Conservation (phyloP, 1,140 invertebrate genomes). For the Cotesia vestalis region DNA sequence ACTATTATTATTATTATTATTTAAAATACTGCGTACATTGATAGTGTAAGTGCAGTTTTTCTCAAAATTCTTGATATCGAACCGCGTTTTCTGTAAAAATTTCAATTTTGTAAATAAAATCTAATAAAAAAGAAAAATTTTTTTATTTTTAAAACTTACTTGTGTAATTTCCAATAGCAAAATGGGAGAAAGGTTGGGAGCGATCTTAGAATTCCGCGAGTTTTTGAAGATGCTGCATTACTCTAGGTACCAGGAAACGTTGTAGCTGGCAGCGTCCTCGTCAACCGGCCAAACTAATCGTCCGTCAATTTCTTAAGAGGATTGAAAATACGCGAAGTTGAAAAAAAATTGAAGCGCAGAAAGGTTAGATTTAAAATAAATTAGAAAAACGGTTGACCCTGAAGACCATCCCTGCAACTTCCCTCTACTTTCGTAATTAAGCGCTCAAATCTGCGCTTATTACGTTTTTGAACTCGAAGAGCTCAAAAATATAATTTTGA, state of each 20-base stretch:
- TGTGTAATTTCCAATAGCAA: constrained; percentile 36
- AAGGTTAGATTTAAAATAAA: no score
- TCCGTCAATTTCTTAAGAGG: constrained; percentile 43
- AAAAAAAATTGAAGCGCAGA: no score
- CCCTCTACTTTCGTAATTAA: no score
- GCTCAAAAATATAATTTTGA: no score
- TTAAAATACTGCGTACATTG: constrained; percentile 42
- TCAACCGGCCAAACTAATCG: constrained; percentile 48
- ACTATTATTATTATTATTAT: not conserved
- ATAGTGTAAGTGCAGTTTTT: constrained; percentile 48
- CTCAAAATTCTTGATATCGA: constrained; percentile 45
- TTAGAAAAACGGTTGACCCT: no score
- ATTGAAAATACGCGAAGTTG: no score
- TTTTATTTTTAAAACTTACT: constrained; percentile 34
- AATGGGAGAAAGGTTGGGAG: constrained; percentile 5
- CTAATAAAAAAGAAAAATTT: not conserved
- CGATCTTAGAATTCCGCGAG: constrained; percentile 24
- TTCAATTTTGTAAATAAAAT: not conserved
- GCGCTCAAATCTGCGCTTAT: no score
- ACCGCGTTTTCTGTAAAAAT: constrained; percentile 41
- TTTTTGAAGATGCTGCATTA: constrained; percentile 32
- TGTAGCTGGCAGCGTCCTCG: constrained; percentile 42
- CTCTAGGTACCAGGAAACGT: constrained; percentile 48
- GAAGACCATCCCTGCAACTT: no score
- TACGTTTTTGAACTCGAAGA: no score